Conservation (phyloP, 2,113 vertebrate species). For the Phasianus colchicus region DNA sequence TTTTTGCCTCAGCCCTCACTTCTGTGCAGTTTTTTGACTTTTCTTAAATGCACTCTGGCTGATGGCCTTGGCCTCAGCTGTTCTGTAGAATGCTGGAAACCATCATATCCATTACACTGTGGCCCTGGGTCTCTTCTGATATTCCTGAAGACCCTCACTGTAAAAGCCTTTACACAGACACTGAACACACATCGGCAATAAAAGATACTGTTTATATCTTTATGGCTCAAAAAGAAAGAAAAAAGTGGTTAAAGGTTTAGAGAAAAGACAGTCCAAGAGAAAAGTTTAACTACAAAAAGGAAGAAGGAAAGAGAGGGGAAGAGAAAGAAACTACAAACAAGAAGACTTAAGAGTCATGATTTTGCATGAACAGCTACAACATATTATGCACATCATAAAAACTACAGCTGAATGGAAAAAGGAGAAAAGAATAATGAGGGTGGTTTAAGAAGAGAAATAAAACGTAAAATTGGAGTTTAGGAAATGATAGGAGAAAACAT, state of each 20-base stretch:
- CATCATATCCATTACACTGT: accelerated
- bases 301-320: not conserved
- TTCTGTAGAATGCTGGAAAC: accelerated
- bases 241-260: not conserved
- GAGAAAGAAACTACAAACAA: no score
- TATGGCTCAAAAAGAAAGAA: not conserved
- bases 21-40: not conserved
- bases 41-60: not conserved
- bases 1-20: not conserved
- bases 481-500: not conserved
- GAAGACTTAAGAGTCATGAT: no score
- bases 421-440: not conserved
- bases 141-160: accelerated
- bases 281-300: not conserved
- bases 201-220: not conserved
- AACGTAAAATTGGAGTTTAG: not conserved
- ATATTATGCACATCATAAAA: no score
- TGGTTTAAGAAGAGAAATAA: not conserved
- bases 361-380: no score
- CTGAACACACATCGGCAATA: not conserved
- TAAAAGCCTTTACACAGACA: accelerated
- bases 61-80: accelerated
- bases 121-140: not conserved
- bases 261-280: not conserved
- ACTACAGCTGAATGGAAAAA: not conserved